These are phyloP conservation scores for Halocaridina rubra DNA, from an alignment of 2,888 invertebrate species.

Conservation along the genomic window DNA sequence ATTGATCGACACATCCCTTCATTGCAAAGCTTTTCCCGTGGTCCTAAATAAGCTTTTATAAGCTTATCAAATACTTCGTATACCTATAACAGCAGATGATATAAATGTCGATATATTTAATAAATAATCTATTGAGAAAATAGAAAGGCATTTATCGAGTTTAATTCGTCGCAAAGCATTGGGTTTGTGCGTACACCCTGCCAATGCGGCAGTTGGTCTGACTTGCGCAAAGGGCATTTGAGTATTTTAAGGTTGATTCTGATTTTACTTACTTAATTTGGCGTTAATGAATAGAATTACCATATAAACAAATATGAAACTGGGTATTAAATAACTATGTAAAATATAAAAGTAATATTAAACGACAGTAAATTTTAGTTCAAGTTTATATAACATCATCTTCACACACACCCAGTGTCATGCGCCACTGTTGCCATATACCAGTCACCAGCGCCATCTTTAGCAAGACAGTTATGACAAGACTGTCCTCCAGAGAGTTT, in stretches of 20 bases:
- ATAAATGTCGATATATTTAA: too few relatives aligned
- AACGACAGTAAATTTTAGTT: background rate
- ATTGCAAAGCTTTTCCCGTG: background rate
- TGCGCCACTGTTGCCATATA: background rate
- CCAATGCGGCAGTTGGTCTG: too few relatives aligned
- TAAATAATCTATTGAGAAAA: too few relatives aligned
- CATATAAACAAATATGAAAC: background rate
- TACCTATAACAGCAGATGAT: too few relatives aligned
- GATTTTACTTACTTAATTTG: too few relatives aligned
- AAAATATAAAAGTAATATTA: background rate
- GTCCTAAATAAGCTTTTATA: too few relatives aligned
- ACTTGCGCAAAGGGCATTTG: too few relatives aligned
- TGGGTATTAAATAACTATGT: background rate
- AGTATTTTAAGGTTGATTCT: too few relatives aligned
- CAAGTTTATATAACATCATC: background rate
- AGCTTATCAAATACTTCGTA: too few relatives aligned
- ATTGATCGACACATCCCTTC: background rate
- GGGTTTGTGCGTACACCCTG: too few relatives aligned
- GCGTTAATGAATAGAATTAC: background rate
- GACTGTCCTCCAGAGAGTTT: slow-evolving; percentile 10
- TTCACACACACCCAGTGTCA: background rate
- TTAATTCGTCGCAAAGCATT: too few relatives aligned
- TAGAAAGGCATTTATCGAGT: too few relatives aligned
- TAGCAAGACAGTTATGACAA: slow-evolving; percentile 11
- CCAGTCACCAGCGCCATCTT: slow-evolving; percentile 41